Evolutionary conservation across 2,888 invertebrate genomes (phyloP).

Genomic region (Apotomis turbidana): DNA sequence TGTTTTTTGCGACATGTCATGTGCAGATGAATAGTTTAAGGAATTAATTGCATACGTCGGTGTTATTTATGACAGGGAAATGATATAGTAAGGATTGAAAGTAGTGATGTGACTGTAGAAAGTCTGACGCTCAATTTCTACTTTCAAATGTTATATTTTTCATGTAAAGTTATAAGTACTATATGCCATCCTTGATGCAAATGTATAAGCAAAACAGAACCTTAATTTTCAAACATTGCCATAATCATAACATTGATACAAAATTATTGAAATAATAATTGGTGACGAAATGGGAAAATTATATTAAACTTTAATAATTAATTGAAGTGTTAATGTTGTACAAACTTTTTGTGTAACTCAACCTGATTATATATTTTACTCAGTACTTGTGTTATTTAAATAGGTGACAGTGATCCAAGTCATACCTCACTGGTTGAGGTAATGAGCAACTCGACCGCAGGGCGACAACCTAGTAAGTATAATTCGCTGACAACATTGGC

Average conservation of each 20-base stretch:
- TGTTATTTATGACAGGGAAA: slow-evolving; percentile 6
- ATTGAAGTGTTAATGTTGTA: too few relatives aligned
- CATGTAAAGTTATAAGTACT: too few relatives aligned
- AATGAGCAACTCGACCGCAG: slow-evolving; percentile 1
- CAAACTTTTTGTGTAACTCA: too few relatives aligned
- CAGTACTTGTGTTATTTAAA: slow-evolving; percentile 6
- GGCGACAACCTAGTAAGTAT: neutral
- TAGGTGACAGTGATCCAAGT: slow-evolving; percentile 15
- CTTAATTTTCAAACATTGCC: too few relatives aligned
- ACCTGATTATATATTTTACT: neutral
- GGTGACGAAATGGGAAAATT: too few relatives aligned
- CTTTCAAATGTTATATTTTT: too few relatives aligned
- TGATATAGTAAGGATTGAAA: neutral
- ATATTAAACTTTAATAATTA: too few relatives aligned
- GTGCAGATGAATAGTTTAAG: slow-evolving; percentile 10
- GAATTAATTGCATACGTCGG: slow-evolving; percentile 11
- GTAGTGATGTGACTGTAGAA: neutral
- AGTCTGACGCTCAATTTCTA: neutral
- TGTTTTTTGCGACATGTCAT: slow-evolving; percentile 28
- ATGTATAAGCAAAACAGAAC: too few relatives aligned
- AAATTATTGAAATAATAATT: too few relatives aligned
- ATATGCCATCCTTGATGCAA: too few relatives aligned
- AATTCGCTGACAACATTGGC: slow-evolving; percentile 10
- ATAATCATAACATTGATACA: too few relatives aligned
- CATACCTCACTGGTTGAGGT: slow-evolving; percentile 19